A percentile compares a stretch with the other conserved stretches of the same genome.
phyloP scores from a whole-genome alignment of 64 coral and sea anemone species.

The Stylophora pistillata region DNA sequence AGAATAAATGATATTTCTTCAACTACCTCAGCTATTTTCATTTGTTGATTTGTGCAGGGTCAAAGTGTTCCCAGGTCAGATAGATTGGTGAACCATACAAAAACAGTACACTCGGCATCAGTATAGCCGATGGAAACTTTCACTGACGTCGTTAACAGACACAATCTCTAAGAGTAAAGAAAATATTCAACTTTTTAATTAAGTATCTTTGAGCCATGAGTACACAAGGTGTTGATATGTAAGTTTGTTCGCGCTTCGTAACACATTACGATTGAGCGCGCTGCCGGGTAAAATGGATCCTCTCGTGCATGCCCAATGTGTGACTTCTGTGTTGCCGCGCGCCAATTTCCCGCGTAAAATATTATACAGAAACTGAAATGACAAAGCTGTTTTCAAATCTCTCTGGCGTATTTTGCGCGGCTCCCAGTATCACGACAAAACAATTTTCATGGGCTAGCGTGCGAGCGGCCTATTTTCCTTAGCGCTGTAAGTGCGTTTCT shows the following conservation, averaged over 20 bases:
- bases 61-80: neutral
- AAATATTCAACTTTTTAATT: neutral
- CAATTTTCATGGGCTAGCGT: no score
- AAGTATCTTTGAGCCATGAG: neutral
- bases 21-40: neutral
- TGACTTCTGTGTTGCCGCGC: no score
- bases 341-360: no score
- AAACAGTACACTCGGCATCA: neutral
- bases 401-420: no score
- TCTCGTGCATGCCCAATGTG: no score
- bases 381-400: no score
- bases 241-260: neutral
- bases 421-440: no score
- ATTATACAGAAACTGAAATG: no score
- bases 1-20: neutral
- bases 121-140: neutral
- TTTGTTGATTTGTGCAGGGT: neutral
- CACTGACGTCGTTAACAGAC: neutral
- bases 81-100: neutral
- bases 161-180: neutral
- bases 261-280: neutral
- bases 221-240: no score
- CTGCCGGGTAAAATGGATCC: no score
- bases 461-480: no score
- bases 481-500: no score